Conservation (phyloP, 2,888 invertebrate genomes). For the Arctia plantaginis region DNA sequence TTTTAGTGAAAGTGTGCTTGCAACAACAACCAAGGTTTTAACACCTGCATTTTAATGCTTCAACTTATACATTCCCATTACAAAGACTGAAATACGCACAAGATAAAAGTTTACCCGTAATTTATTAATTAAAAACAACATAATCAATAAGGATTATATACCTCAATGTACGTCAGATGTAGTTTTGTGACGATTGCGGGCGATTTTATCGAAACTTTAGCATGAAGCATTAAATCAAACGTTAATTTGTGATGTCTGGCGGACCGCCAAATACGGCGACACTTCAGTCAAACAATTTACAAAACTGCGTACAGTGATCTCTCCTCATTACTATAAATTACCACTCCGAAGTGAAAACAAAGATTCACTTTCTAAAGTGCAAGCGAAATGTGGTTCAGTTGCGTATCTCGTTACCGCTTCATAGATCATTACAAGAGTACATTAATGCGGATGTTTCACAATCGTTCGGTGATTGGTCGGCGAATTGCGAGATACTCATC, state of each 20-base stretch:
- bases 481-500: slow-evolving; percentile 28
- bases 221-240: slow-evolving; percentile 54
- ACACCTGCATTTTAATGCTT: slow-evolving; percentile 39
- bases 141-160: slow-evolving; percentile 14
- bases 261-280: slow-evolving; percentile 64
- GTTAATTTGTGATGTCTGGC: slow-evolving; percentile 67
- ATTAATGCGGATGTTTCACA: slow-evolving; percentile 74
- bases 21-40: slow-evolving; percentile 71
- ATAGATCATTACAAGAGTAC: slow-evolving; percentile 68
- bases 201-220: slow-evolving; percentile 59
- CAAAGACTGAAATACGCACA: slow-evolving; percentile 16
- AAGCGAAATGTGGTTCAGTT: slow-evolving; percentile 71
- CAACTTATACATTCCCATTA: slow-evolving; percentile 23
- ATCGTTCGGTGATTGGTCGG: slow-evolving; percentile 35
- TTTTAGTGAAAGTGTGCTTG: slow-evolving; percentile 74
- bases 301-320: slow-evolving; percentile 78
- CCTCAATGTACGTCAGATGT: slow-evolving; percentile 17
- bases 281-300: slow-evolving; percentile 71
- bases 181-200: slow-evolving; percentile 33
- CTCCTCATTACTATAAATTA: slow-evolving; percentile 80
- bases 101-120: background rate
- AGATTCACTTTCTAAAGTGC: slow-evolving; percentile 81
- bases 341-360: slow-evolving; percentile 80
- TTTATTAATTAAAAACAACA: slow-evolving; percentile 12
- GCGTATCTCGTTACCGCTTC: slow-evolving; percentile 58